A percentile compares a stretch with the other conserved stretches of the same genome.
These are phyloP conservation scores for Psammodynastes pulverulentus DNA, from an alignment of 2,113 vertebrate species.

Conservation along the genomic window DNA sequence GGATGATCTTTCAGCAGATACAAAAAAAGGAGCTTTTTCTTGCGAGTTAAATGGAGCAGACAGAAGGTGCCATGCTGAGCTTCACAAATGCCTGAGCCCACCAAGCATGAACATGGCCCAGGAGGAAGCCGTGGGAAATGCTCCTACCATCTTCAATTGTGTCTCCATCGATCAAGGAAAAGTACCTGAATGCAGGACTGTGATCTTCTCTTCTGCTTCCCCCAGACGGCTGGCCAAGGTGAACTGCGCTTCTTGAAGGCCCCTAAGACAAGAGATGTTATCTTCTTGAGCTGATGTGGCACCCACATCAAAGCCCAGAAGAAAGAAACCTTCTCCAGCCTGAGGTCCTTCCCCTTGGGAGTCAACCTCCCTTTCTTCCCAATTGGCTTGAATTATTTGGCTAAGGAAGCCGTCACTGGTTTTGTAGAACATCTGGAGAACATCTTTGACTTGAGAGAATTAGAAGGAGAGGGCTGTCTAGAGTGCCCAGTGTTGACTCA, in stretches of 20 bases:
- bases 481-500: neutral
- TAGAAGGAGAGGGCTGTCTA: rapidly evolving
- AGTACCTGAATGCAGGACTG: slow-evolving; percentile 88
- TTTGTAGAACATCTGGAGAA: neutral
- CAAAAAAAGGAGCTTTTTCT: neutral
- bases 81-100: neutral
- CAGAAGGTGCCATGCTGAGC: neutral
- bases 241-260: slow-evolving; percentile 80
- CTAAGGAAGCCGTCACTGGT: no score
- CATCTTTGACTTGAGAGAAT: neutral
- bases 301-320: neutral
- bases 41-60: neutral
- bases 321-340: neutral
- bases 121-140: neutral
- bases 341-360: neutral
- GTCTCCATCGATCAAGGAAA: neutral
- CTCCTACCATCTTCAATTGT: rapidly evolving
- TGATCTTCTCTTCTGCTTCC: slow-evolving; percentile 94
- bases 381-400: neutral
- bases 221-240: slow-evolving; percentile 83
- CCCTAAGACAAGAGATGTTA: slow-evolving; percentile 66
- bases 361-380: neutral
- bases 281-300: neutral
- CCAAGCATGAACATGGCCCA: neutral
- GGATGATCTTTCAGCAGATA: neutral